phyloP scores from a whole-genome alignment of 1,140 invertebrate species.

The Hetaerina americana region DNA sequence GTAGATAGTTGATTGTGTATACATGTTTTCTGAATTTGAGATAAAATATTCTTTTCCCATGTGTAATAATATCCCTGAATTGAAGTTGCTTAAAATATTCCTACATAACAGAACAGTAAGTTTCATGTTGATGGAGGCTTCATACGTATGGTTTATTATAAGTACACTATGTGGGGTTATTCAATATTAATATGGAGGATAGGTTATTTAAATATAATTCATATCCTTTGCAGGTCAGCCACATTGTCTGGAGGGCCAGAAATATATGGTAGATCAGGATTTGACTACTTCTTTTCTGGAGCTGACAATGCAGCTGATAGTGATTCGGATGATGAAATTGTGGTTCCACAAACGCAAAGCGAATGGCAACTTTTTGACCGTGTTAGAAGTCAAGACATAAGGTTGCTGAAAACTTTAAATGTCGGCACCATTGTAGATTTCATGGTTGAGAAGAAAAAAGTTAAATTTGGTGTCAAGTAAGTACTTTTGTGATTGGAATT shows the following conservation, averaged over 20 bases:
- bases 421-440: conserved; percentile 69
- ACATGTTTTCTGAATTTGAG: no score
- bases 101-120: no score
- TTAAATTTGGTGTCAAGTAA: conserved; percentile 73
- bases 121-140: no score
- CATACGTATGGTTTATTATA: no score
- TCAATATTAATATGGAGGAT: no score
- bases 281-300: conserved; percentile 38
- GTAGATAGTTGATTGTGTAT: no score
- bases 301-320: conserved; percentile 22
- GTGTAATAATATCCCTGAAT: no score
- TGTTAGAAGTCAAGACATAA: conserved; percentile 58
- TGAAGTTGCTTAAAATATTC: no score
- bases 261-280: conserved; percentile 51
- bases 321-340: conserved; percentile 19
- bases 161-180: no score
- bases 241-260: conserved; percentile 58
- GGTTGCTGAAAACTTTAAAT: conserved; percentile 54
- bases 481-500: conserved; percentile 22
- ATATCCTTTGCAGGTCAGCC: conserved; percentile 36
- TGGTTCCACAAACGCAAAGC: conserved; percentile 21
- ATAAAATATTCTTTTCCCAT: no score
- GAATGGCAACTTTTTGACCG: conserved; percentile 49
- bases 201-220: no score
- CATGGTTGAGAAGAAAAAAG: conserved; percentile 82